Conservation (phyloP, 2,113 vertebrate genomes). For the Salvelinus fontinalis region DNA sequence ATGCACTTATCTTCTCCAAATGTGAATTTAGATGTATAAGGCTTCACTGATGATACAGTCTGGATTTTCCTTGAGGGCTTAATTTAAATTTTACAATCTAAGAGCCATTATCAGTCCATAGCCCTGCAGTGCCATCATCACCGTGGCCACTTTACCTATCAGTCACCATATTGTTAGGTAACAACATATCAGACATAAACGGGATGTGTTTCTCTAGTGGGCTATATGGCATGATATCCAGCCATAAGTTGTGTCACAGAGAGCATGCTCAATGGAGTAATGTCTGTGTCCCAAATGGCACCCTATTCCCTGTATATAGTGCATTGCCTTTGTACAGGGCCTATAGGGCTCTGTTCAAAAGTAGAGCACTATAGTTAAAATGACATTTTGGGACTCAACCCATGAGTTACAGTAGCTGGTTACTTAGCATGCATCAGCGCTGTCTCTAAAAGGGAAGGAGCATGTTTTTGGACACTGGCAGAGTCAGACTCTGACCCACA, state of each 20-base stretch:
- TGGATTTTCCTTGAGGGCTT: conserved; percentile 30
- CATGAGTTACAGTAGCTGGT: background rate
- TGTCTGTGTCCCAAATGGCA: no score
- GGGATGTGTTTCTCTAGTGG: background rate
- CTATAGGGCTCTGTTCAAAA: no score
- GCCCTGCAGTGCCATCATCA: conserved; percentile 10
- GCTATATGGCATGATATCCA: background rate
- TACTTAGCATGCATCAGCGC: background rate
- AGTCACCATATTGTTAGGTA: conserved; percentile 3
- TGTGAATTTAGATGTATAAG: background rate
- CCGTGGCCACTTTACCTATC: background rate
- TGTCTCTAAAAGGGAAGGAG: background rate
- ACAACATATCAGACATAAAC: background rate
- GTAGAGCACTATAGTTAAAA: no score
- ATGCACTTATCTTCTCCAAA: background rate
- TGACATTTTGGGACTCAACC: no score
- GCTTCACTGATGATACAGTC: conserved; percentile 32
- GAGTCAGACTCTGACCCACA: conserved; percentile 39
- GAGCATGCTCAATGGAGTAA: background rate
- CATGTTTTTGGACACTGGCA: background rate
- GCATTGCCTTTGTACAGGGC: no score
- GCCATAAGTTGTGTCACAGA: background rate
- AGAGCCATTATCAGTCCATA: conserved; percentile 25
- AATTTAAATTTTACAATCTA: conserved; percentile 22
- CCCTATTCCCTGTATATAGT: no score